Base-by-base conservation (phyloP, 2,797 vertebrate species). In the Naso thynnoides region DNA sequence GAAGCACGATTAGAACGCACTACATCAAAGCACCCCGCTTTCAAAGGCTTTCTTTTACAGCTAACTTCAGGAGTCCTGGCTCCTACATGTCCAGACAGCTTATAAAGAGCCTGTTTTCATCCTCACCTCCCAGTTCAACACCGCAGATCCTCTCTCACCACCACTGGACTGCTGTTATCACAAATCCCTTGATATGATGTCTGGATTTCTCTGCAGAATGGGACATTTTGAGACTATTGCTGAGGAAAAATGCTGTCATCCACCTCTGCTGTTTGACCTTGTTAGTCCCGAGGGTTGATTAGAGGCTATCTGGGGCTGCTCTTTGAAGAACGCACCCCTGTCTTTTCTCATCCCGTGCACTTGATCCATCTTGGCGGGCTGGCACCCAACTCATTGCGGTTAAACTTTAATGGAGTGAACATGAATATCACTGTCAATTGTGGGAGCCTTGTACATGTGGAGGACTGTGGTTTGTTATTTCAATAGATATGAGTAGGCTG, bases 61-160 rank as follows among this genome's bases (percentile, higher is more conserved):
- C 83, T 90, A 94, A 92, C 92, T 94, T 95, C 87, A 93, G 92
- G 92, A 95, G 91, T 91, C 93, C 93, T 93, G 80, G 48, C 94
- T 95, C 93, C 82, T 95, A 86, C 69, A 71, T 42, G 90, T 91
- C 94, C 95, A 96, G 95, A 95, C 94, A 94, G 93, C 93, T 95
- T 96, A 90, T 95, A 95, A 95, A 94, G 92, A n/a, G 93, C 73
- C 93, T 94, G 95, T 96, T 95, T 96, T 97, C 95, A 96, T 92
- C 95, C 93, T 94, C 93, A 92, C 93, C 94, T 88, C 88, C 83
- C 91, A 94, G 95, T 95, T 95, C 95, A 95, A 81, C 82, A 93
- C 92, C 90, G 79, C 87, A 92, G 90, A 94, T 95, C 91, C 93
- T 95, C 94, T 95, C 95, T 81, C 90, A 90, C 92, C 91, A 92